Percentiles rank a stretch among this genome's conserved stretches.
phyloP scores from a whole-genome alignment of 1,140 invertebrate genomes.

The Tetragonula clypearis region DNA sequence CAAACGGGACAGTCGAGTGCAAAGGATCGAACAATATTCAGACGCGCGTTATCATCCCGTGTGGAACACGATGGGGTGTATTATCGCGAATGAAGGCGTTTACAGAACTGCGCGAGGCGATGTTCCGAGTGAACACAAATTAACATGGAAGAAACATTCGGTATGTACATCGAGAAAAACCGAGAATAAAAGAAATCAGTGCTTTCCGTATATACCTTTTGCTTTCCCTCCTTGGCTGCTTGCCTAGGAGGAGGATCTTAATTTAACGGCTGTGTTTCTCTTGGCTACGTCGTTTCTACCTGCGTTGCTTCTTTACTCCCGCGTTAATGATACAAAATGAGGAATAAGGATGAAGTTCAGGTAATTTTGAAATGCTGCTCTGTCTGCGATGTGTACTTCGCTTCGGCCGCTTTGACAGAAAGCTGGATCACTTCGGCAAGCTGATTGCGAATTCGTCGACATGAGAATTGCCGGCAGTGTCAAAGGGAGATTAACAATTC shows the following conservation, averaged over 20 bases:
- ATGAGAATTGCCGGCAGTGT: not conserved
- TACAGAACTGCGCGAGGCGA: not conserved
- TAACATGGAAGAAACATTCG: not conserved
- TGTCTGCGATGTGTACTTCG: too few species aligned
- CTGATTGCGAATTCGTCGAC: not conserved
- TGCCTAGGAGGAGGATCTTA: not conserved
- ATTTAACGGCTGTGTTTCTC: not conserved
- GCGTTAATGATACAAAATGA: not conserved
- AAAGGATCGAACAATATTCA: conserved; percentile 15
- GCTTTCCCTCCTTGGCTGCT: not conserved
- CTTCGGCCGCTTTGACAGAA: not conserved
- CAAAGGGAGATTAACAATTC: not conserved
- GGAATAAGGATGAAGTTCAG: not conserved
- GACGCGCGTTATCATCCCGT: not conserved
- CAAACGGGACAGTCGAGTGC: too few species aligned
- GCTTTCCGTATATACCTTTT: not conserved
- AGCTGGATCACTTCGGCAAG: not conserved
- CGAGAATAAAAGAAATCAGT: not conserved
- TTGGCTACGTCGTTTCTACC: not conserved
- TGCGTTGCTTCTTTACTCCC: not conserved
- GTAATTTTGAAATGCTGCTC: not conserved
- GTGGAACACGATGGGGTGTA: not conserved
- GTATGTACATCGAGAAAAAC: not conserved
- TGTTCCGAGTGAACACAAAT: not conserved
- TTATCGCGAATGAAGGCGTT: not conserved